These are phyloP conservation scores for Sebastes trivittatus DNA, from an alignment of 2,797 vertebrate species.

Conservation along the genomic window DNA sequence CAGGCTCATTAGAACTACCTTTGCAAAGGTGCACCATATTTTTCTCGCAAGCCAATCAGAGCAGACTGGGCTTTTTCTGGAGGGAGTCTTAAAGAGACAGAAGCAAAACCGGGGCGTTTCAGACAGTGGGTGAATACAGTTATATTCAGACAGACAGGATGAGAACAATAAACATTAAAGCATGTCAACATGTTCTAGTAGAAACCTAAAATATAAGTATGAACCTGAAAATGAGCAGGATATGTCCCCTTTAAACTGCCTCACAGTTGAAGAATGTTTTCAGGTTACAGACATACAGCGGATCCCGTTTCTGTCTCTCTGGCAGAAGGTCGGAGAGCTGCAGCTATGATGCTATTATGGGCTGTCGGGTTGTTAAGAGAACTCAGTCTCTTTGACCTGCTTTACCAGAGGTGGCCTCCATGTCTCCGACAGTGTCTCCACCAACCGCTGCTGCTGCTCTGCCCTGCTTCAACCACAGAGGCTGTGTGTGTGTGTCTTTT, in stretches of 20 bases:
- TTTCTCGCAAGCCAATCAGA: too few relatives aligned
- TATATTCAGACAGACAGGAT: neutral
- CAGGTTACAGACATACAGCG: neutral
- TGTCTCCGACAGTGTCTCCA: slow-evolving; percentile 25
- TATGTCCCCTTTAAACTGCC: neutral
- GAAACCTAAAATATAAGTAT: neutral
- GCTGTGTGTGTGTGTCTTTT: neutral
- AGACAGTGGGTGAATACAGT: neutral
- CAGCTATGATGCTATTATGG: slow-evolving; percentile 52
- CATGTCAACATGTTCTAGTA: neutral
- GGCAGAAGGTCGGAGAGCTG: slow-evolving; percentile 7
- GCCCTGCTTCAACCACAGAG: slow-evolving; percentile 23
- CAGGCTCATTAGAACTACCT: too few relatives aligned
- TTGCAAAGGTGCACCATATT: too few relatives aligned
- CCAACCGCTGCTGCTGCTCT: slow-evolving; percentile 20
- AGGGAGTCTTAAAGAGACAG: too few relatives aligned
- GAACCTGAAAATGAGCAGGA: neutral
- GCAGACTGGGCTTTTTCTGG: too few relatives aligned
- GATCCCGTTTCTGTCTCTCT: neutral
- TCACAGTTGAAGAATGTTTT: neutral
- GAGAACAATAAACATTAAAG: neutral
- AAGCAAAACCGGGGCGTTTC: too few relatives aligned
- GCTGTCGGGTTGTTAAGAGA: slow-evolving; percentile 49
- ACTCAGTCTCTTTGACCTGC: slow-evolving; percentile 62
- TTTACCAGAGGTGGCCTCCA: slow-evolving; percentile 66